Evolutionary conservation across 2,113 vertebrate species (phyloP).

Genomic region (Sula dactylatra): DNA sequence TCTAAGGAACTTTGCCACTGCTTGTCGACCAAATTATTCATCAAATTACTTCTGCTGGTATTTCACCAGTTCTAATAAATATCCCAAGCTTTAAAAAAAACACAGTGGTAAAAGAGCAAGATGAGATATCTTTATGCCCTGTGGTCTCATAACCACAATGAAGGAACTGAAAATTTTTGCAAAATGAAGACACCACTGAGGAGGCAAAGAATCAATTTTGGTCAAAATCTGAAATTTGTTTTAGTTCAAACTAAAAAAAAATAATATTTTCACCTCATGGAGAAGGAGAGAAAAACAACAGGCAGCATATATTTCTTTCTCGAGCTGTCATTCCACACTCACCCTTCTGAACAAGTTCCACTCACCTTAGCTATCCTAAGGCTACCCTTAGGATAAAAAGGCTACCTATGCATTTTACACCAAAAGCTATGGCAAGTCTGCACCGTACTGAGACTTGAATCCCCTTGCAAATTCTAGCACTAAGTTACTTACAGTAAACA

Average conservation of each 20-base stretch:
- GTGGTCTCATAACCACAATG: neutral
- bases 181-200: neutral
- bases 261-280: neutral
- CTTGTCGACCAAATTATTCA: slow-evolving; percentile 36
- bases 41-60: neutral
- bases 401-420: neutral
- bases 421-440: neutral
- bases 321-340: neutral
- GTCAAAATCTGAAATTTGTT: neutral
- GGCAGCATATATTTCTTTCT: neutral
- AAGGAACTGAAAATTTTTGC: neutral
- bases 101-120: neutral
- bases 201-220: neutral
- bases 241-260: neutral
- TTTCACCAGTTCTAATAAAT: neutral
- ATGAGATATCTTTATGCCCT: neutral
- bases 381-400: neutral
- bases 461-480: neutral
- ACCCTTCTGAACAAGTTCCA: neutral
- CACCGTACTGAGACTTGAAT: neutral
- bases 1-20: neutral
- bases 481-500: neutral
- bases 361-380: neutral
- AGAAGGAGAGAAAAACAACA: neutral
- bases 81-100: neutral